These are phyloP conservation scores for Sycobia sp. DNA, from an alignment of 1,140 invertebrate genomes.

Conservation along the genomic window DNA sequence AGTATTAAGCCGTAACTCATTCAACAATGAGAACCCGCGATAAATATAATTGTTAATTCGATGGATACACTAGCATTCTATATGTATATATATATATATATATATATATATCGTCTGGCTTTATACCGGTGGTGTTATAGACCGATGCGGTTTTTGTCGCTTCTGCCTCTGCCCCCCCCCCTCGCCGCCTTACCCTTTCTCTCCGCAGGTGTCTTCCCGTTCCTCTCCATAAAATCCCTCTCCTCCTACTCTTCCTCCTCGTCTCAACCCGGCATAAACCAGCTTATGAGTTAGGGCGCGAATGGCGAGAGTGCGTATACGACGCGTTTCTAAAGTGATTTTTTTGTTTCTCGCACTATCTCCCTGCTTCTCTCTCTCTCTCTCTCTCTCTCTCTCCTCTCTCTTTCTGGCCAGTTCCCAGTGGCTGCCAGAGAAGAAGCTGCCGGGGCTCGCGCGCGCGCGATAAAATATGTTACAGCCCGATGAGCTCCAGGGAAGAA, in stretches of 20 bases:
- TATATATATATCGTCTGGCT: too few relatives aligned
- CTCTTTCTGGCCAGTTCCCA: too few relatives aligned
- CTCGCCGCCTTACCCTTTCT: too few relatives aligned
- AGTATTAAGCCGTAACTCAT: conserved; percentile 36
- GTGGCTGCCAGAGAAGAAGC: too few relatives aligned
- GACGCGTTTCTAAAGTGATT: conserved; percentile 16
- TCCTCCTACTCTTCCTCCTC: too few relatives aligned
- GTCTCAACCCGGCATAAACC: conserved; percentile 22
- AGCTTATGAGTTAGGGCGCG: conserved; percentile 25
- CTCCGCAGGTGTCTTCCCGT: conserved; percentile 7
- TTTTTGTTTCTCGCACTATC: conserved; percentile 11
- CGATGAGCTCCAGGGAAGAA: conserved; percentile 3
- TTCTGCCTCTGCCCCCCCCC: too few relatives aligned
- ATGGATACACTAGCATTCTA: neutral
- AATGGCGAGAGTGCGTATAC: neutral
- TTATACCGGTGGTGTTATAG: too few relatives aligned
- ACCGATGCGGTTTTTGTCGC: conserved; percentile 8
- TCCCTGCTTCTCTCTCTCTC: neutral
- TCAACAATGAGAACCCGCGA: conserved; percentile 30
- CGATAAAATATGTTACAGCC: conserved; percentile 30
- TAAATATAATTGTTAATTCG: conserved; percentile 34
- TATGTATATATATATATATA: too few relatives aligned
- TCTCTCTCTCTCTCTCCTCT: neutral
- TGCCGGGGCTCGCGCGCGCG: too few relatives aligned
- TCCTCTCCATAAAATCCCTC: conserved; percentile 17